Evolutionary conservation across 2,797 vertebrate genomes (phyloP).

Genomic region (Malurus splendens): DNA sequence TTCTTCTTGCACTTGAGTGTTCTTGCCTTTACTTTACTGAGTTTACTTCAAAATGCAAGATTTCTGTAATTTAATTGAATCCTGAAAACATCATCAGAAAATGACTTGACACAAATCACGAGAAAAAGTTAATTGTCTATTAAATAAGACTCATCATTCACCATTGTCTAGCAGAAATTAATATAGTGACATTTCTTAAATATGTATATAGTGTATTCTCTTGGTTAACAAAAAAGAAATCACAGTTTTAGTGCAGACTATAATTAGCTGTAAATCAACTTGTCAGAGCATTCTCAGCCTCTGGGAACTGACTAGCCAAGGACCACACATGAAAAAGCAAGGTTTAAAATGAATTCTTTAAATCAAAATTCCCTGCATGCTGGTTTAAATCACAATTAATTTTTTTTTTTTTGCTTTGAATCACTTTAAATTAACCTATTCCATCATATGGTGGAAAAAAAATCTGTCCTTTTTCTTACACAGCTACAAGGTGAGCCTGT

Average conservation of each 20-base stretch:
- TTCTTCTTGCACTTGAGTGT: neutral
- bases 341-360: constrained; percentile 25
- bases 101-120: constrained; percentile 33
- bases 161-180: constrained; percentile 46
- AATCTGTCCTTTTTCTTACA: neutral
- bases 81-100: neutral
- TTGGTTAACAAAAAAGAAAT: constrained; percentile 55
- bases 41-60: constrained; percentile 11
- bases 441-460: neutral
- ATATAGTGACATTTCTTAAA: constrained; percentile 55
- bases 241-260: constrained; percentile 37
- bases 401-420: neutral
- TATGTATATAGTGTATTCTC: constrained; percentile 43
- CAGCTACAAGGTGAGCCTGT: neutral
- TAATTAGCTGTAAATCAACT: constrained; percentile 59
- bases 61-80: constrained; percentile 34
- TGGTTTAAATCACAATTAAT: neutral
- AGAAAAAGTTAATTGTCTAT: constrained; percentile 41
- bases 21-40: neutral
- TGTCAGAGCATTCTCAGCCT: constrained; percentile 34
- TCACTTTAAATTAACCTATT: neutral
- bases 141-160: constrained; percentile 45
- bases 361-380: neutral
- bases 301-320: constrained; percentile 30
- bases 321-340: constrained; percentile 33